phyloP scores from a whole-genome alignment of 2,888 invertebrate genomes.

The Eupithecia inturbata region DNA sequence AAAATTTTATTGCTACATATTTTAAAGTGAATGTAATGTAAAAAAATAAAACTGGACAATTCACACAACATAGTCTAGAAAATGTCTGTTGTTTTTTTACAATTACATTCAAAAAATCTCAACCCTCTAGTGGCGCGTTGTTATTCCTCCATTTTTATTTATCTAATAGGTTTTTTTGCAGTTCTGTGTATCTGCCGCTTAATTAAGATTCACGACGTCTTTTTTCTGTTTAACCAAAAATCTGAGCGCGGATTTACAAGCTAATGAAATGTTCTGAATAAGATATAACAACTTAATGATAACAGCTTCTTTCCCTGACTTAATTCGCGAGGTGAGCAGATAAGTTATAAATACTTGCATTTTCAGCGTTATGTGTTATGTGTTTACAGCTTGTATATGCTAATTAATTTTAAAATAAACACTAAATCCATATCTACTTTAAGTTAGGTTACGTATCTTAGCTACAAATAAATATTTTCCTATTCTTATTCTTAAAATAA shows the following conservation, averaged over 20 bases:
- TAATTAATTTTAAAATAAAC: neutral
- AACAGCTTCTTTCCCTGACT: neutral
- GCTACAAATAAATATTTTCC: too few species aligned
- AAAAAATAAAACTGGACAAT: neutral
- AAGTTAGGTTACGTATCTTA: too few species aligned
- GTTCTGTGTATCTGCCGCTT: slow-evolving; percentile 3
- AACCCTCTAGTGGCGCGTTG: neutral
- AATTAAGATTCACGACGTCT: slow-evolving; percentile 7
- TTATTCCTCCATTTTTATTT: neutral
- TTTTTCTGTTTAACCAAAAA: slow-evolving; percentile 4
- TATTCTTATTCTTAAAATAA: too few species aligned
- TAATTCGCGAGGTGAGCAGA: neutral
- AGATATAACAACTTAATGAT: neutral
- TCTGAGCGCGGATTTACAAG: neutral
- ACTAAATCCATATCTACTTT: neutral
- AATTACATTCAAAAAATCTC: neutral
- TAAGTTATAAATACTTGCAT: neutral
- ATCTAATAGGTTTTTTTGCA: neutral
- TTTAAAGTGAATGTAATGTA: neutral
- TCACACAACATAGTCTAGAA: neutral
- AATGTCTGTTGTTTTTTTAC: neutral
- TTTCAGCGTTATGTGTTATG: too few species aligned
- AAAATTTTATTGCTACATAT: neutral
- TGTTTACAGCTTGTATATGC: too few species aligned
- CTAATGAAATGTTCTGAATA: neutral